phyloP scores from a whole-genome alignment of 37 sponge, comb jelly and placozoan species.

The Oopsacas minuta region DNA sequence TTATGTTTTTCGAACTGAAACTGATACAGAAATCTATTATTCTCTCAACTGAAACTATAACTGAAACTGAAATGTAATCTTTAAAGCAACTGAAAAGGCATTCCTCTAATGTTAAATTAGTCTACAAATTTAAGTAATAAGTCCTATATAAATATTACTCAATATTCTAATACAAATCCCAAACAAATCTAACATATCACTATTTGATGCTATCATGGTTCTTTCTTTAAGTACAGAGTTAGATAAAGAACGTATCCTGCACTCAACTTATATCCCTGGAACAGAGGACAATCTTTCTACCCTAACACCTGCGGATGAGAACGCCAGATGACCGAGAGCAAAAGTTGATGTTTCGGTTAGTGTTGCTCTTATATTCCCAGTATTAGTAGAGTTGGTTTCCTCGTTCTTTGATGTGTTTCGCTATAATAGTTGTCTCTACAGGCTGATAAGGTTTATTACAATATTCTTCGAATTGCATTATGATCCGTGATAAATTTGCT shows the following conservation, averaged over 20 bases:
- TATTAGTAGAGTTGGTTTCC: neutral
- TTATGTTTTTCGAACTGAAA: neutral
- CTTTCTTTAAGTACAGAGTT: conserved; percentile 1
- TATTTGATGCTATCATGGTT: conserved; percentile 10
- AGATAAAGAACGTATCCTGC: conserved; percentile 1
- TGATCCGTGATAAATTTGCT: neutral
- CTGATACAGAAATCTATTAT: neutral
- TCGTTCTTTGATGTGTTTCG: conserved; percentile 1
- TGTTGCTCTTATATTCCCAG: neutral
- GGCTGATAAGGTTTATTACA: conserved; percentile 18
- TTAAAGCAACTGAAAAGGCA: neutral
- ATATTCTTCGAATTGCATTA: conserved; percentile 15
- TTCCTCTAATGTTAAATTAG: neutral
- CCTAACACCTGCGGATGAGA: conserved; percentile 12
- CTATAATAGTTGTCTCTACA: conserved; percentile 5
- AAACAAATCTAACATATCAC: conserved; percentile 6
- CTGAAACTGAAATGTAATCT: neutral
- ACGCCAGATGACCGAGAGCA: neutral
- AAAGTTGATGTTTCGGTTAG: neutral
- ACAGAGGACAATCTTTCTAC: conserved; percentile 14
- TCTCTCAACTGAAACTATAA: neutral
- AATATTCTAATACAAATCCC: neutral
- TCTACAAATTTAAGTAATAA: neutral
- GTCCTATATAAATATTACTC: neutral
- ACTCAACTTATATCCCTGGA: neutral